A percentile compares a stretch with the other conserved stretches of the same genome.
These are phyloP conservation scores for Pseudochirops cupreus DNA, from an alignment of 2,797 vertebrate genomes.

Conservation along the genomic window DNA sequence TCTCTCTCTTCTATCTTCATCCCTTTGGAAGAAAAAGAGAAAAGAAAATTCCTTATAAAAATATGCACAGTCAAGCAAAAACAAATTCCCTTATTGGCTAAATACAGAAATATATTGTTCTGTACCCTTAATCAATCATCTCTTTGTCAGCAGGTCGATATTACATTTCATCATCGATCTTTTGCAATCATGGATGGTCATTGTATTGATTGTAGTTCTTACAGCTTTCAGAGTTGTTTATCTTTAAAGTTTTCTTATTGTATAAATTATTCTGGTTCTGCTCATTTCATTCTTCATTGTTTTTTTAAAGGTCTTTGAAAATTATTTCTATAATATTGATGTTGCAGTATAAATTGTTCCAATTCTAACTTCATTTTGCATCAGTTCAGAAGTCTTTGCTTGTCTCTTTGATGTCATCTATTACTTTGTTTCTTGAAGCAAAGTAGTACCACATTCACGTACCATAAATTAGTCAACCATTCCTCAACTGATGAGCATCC, in stretches of 20 bases:
- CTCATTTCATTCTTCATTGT: background rate
- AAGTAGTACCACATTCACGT: background rate
- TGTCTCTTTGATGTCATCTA: background rate
- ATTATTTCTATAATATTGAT: background rate
- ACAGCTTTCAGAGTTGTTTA: background rate
- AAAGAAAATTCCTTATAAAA: background rate
- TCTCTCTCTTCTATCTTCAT: background rate
- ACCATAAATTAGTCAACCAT: background rate
- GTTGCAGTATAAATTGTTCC: background rate
- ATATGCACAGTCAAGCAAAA: background rate
- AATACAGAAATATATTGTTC: background rate
- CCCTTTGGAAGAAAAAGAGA: background rate
- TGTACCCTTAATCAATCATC: background rate
- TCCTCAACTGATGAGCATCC: background rate
- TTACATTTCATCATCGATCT: background rate
- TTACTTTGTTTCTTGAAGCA: background rate
- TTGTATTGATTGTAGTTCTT: background rate
- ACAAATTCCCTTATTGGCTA: background rate
- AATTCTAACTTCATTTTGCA: background rate
- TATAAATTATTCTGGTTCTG: background rate
- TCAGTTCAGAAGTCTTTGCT: background rate
- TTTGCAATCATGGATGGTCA: background rate
- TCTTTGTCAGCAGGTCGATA: background rate
- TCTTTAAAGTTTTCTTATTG: background rate
- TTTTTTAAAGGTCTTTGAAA: background rate